Base-by-base conservation (phyloP, 2,888 invertebrate species). In the Clivina fossor region DNA sequence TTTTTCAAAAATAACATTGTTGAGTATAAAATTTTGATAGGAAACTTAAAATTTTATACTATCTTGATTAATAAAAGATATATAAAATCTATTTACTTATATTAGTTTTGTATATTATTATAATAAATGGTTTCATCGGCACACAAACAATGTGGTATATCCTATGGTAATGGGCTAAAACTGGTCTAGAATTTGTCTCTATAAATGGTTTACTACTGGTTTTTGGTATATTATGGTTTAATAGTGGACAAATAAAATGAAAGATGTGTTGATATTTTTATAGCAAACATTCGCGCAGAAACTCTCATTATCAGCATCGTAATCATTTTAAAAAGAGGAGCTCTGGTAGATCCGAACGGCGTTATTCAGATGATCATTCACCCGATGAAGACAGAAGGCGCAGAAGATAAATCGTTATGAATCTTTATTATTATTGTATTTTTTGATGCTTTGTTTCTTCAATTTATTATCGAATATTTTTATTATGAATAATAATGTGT, bases 291-390 rank as follows among this genome's bases (percentile, higher is more conserved):
- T 43, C 40, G 7, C 33, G 33, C 1, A 18, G 40, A 40, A 16
- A 22, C 11, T 40, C 16, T 4, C 19, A 40, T 22, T 11, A 40
- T 19, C 22, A 40, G 19, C 22, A 16, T 9, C 20, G n/a, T n/a
- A n/a, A n/a, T n/a, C 26, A 7, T 26, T 26, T 26, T 26, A 7
- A 26, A 26, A 8, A 26, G 5, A 7, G 8, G 5, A 37, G 55
- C 38, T 30, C 24, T 30, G 38, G 30, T 15, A 37, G 55, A 47
- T 30, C 24, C 20, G 38, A 38, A 11, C 55, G 55, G 11, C 55
- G 47, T 16, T 55, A 55, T 32, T 55, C 55, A 16, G 46, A 47
- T n/a, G 55, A 55, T 22, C 24, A 37, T 5, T 53, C 53, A 13
- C 53, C 53, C 2, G 55, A 55, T 13, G 30, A 28, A 4, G 22